Percentiles rank a stretch among this genome's conserved stretches.
Conservation (phyloP, 2,888 invertebrate species). For the Eupithecia vulgata region DNA sequence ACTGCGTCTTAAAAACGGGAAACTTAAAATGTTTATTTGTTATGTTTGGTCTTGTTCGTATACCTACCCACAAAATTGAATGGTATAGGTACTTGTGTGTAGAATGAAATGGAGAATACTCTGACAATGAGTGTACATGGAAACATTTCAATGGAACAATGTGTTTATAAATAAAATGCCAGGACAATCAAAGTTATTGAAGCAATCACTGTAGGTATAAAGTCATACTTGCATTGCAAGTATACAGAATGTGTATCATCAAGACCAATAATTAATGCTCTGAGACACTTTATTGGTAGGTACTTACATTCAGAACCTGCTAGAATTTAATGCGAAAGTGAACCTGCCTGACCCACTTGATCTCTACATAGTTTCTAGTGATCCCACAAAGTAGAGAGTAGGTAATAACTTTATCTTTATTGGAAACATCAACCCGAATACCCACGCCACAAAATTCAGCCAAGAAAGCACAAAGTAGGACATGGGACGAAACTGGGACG, state of each 20-base stretch:
- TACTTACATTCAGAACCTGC: background rate
- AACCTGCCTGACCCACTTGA: background rate
- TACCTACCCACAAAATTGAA: background rate
- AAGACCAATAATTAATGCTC: background rate
- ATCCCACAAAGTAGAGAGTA: background rate
- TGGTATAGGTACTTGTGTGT: background rate
- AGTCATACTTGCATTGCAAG: background rate
- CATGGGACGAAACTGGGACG: background rate
- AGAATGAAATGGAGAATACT: background rate
- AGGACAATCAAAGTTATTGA: conserved; percentile 37
- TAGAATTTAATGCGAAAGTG: background rate
- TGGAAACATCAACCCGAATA: background rate
- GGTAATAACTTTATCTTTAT: background rate
- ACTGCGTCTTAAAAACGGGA: background rate
- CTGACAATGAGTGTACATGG: conserved; percentile 47
- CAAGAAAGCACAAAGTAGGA: background rate
- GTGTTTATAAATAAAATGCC: conserved; percentile 49
- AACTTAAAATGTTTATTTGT: background rate
- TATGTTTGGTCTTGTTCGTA: background rate
- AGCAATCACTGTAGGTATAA: conserved; percentile 11
- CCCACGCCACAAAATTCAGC: background rate
- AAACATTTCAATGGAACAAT: conserved; percentile 48
- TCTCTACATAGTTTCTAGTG: background rate
- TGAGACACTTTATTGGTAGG: background rate
- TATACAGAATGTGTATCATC: background rate